Evolutionary conservation across 2,888 invertebrate species (phyloP), one percentile per base, ranked within the genome.

Genomic region (Autographa pulchrina): DNA sequence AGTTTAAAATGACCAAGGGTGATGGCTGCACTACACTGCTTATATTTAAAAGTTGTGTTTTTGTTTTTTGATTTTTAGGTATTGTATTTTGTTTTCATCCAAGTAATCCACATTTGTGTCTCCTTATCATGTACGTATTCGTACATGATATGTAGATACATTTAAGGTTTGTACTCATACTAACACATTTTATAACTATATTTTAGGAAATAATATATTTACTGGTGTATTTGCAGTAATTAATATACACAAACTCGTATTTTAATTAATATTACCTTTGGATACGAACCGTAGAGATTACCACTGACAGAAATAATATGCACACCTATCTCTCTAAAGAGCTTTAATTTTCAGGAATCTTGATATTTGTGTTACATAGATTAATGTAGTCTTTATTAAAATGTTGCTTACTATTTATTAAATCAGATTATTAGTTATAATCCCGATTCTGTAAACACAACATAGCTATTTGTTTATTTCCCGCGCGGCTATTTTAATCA

Each of bases 401-500:
- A 11, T 56, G 0, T 56, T 11, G 11, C 6, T 25, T 25, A 25
- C 25, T 25, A 25, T 25, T 25, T 25, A 56, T 56, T 20, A 11
- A 20, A 56, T 20, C 9, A 56, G 7, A 25, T 20, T 20, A 56
- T 13, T 54, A 18, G 18, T 18, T 54, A 11, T 11, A 20, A 54
- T 20, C 20, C 11, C 2, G 38, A 38, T 38, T 38, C 38, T 38
- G 38, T 38, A 11, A 38, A 11, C 38, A 20, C 13, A 11, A 13
- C 9, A 18, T 54, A n/a, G 13, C 20, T 54, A 52, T 20, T 54
- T 54, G 20, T 54, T 4, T 54, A 54, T 11, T 20, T 8, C 9
- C 20, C 52, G 2, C 54, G 20, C 48, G 48, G 48, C 54, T 54
- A 54, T 54, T 54, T 20, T 54, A 54, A 54, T 54, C 54, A 54